Evolutionary conservation across 2,888 invertebrate species (phyloP).

Genomic region (Tortricodes alternella): DNA sequence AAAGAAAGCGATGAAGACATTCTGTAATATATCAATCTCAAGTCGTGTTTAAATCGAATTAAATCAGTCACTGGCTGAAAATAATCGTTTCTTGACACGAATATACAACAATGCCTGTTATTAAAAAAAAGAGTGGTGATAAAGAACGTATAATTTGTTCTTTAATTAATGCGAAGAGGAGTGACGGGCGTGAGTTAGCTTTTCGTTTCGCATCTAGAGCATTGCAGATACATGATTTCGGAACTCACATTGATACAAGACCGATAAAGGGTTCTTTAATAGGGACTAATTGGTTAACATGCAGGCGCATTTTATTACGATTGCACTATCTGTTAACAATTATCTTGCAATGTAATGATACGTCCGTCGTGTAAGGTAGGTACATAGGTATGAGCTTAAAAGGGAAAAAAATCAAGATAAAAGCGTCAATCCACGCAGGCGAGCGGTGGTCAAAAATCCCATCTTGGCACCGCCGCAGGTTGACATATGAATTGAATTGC

Average conservation of each 20-base stretch:
- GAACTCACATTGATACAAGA: slow-evolving; percentile 60
- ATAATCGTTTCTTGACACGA: slow-evolving; percentile 78
- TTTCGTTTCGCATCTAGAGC: slow-evolving; percentile 70
- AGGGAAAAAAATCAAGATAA: slow-evolving; percentile 24
- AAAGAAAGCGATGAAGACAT: slow-evolving; percentile 61
- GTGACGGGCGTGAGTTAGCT: slow-evolving; percentile 76
- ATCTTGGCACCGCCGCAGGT: slow-evolving; percentile 52
- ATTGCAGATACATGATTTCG: slow-evolving; percentile 60
- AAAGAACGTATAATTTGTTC: slow-evolving; percentile 76
- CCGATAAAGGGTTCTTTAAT: slow-evolving; percentile 71
- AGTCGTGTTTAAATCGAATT: slow-evolving; percentile 71
- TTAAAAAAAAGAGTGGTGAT: slow-evolving; percentile 76
- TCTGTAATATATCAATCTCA: slow-evolving; percentile 54
- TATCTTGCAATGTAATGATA: slow-evolving; percentile 24
- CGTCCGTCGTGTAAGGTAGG: slow-evolving; percentile 18
- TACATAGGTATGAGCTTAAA: too few species aligned
- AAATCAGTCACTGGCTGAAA: slow-evolving; percentile 76
- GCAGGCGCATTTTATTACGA: slow-evolving; percentile 46
- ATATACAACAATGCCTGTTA: slow-evolving; percentile 78
- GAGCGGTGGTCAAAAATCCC: slow-evolving; percentile 54
- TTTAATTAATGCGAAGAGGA: slow-evolving; percentile 70
- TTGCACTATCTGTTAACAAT: slow-evolving; percentile 39
- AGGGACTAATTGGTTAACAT: slow-evolving; percentile 66
- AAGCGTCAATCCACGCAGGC: slow-evolving; percentile 32
- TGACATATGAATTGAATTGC: slow-evolving; percentile 63